Evolutionary conservation across 2,888 invertebrate species (phyloP), one percentile per base, ranked within the genome.

Genomic region (Caenorhabditis sinica): DNA sequence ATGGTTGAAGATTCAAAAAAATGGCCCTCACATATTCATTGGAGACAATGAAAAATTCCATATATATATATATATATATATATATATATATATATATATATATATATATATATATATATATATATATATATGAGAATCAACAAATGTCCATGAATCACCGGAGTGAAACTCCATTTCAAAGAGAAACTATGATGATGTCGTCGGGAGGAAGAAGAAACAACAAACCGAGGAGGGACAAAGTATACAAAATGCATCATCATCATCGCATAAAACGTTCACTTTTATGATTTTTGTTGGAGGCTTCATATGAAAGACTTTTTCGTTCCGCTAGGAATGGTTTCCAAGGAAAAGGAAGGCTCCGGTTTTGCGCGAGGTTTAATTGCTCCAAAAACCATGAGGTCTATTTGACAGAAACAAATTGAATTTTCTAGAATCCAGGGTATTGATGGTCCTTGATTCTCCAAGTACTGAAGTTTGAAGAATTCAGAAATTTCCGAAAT

Each of bases 211-310:
- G n/a, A n/a, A n/a, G n/a, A n/a, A n/a, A n/a, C n/a, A n/a, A n/a
- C n/a, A n/a, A n/a, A n/a, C n/a, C n/a, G n/a, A n/a, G 17, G 17
- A 15, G 13, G 17, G 17, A n/a, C 28, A 58, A 58, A 30, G 58
- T 58, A 58, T 45, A 45, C 45, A 36, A 23, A 40, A 33, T 20
- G 36, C 36, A 61, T 61, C 36, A 61, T 36, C 20, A 17, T n/a
- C n/a, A 33, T 17, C 33, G 36, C 36, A 61, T 61, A 61, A 61
- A 36, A 36, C 61, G 36, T 20, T 61, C 40, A 61, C 36, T 61
- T 61, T 58, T 28, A 58, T 30, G 58, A 49, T 49, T 49, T 49
- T 20, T n/a, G 15, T 49, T n/a, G 17, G 49, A 17, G 49, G n/a
- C 15, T 17, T 49, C 13, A 49, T 49, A 40, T 9, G 40, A 40